phyloP scores from a whole-genome alignment of 1,140 invertebrate genomes.

The Globodera ellingtonae region DNA sequence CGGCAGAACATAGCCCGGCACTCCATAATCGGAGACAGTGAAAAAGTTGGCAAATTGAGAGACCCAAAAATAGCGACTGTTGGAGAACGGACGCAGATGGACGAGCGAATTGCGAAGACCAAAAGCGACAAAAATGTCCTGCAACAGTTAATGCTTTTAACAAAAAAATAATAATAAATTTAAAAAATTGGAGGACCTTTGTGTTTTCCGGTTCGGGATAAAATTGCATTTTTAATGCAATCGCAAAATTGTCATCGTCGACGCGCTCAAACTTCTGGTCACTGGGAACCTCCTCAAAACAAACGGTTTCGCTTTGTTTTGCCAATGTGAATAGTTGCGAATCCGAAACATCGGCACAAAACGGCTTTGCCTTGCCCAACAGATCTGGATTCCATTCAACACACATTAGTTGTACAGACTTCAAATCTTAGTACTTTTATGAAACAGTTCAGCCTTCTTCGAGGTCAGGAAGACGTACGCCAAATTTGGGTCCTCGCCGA shows the following conservation, averaged over 20 bases:
- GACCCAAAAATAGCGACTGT: constrained; percentile 39
- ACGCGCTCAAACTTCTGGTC: constrained; percentile 34
- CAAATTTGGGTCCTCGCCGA: constrained; percentile 41
- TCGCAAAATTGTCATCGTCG: constrained; percentile 50
- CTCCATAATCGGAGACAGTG: constrained; percentile 47
- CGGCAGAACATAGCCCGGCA: constrained; percentile 55
- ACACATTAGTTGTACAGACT: background rate
- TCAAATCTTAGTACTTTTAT: constrained; percentile 40
- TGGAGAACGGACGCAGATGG: constrained; percentile 46
- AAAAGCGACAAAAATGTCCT: constrained; percentile 51
- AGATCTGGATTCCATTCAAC: constrained; percentile 39
- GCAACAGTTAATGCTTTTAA: background rate
- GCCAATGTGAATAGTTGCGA: constrained; percentile 14
- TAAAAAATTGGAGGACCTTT: background rate
- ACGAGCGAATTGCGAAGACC: constrained; percentile 48
- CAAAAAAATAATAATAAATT: too few relatives aligned
- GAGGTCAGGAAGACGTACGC: constrained; percentile 48
- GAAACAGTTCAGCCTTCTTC: constrained; percentile 30
- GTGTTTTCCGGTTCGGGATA: constrained; percentile 22
- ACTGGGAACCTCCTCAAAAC: constrained; percentile 35
- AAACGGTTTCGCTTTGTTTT: constrained; percentile 8
- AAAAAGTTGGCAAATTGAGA: constrained; percentile 53
- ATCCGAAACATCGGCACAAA: constrained; percentile 37
- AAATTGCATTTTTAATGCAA: constrained; percentile 47
- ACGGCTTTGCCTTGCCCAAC: constrained; percentile 20